These are phyloP conservation scores for Sebastes taczanowskii DNA, from an alignment of 2,797 vertebrate genomes.

Conservation along the genomic window DNA sequence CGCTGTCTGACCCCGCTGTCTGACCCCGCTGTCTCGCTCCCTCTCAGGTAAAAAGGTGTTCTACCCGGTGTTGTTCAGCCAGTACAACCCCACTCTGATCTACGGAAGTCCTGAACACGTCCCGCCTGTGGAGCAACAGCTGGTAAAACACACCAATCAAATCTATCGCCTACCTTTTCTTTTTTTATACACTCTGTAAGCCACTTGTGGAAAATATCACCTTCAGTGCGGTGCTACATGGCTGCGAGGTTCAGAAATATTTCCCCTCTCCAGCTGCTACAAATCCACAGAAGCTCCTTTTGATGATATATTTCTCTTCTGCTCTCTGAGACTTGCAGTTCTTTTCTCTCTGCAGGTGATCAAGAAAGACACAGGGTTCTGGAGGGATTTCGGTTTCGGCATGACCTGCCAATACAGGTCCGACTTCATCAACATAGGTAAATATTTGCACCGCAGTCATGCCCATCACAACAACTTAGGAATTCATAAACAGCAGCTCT, in stretches of 20 bases:
- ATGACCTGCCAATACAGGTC: slow-evolving; percentile 99
- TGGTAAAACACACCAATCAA: slow-evolving; percentile 81
- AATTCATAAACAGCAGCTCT: slow-evolving; percentile 16
- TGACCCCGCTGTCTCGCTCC: slow-evolving; percentile 1
- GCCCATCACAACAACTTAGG: not conserved
- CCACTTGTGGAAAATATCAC: slow-evolving; percentile 22
- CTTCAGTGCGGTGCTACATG: not conserved
- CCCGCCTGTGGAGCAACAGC: slow-evolving; percentile 93
- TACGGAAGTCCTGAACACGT: slow-evolving; percentile 89
- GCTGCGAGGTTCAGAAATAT: slow-evolving; percentile 9
- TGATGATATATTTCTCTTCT: not conserved
- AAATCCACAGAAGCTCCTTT: slow-evolving; percentile 1
- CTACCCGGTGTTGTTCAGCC: slow-evolving; percentile 98
- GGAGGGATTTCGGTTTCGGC: slow-evolving; percentile 98
- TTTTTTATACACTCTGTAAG: not conserved
- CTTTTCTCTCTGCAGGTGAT: slow-evolving; percentile 85
- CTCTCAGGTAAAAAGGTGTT: slow-evolving; percentile 95
- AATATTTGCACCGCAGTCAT: slow-evolving; percentile 36
- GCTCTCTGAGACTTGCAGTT: not conserved
- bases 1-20: too few relatives aligned
- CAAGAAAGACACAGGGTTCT: slow-evolving; percentile 98
- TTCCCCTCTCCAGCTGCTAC: slow-evolving; percentile 22
- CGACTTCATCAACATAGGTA: slow-evolving; percentile 98
- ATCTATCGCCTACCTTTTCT: not conserved
- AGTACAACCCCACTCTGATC: slow-evolving; percentile 95